A percentile compares a stretch with the other conserved stretches of the same genome.
phyloP scores from a whole-genome alignment of 2,888 invertebrate genomes.

The Therioaphis trifolii region DNA sequence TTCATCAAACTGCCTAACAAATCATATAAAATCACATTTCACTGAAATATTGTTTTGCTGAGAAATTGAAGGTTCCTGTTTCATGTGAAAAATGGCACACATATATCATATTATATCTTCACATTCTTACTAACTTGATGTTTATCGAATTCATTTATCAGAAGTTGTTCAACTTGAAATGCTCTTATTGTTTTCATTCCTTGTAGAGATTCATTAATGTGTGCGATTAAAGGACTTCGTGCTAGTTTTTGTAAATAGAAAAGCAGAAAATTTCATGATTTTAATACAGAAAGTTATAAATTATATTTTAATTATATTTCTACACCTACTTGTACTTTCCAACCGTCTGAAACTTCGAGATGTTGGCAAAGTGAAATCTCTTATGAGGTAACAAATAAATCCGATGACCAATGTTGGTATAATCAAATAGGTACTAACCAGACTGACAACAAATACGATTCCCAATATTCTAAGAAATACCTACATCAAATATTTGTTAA shows the following conservation, averaged over 20 bases:
- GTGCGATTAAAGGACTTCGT: conserved; percentile 95
- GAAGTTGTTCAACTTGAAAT: conserved; percentile 82
- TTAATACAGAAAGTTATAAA: background rate
- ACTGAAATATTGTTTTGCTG: too few species aligned
- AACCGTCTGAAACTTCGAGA: conserved; percentile 84
- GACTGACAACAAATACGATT: conserved; percentile 78
- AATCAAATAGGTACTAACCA: conserved; percentile 80
- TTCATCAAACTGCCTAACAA: too few species aligned
- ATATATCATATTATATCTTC: too few species aligned
- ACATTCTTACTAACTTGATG: conserved; percentile 73
- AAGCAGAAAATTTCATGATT: too few species aligned
- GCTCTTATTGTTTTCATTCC: conserved; percentile 93
- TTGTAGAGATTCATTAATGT: conserved; percentile 87
- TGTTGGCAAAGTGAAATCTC: conserved; percentile 82
- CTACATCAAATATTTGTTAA: conserved; percentile 66
- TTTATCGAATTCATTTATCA: conserved; percentile 83
- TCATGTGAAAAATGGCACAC: too few species aligned
- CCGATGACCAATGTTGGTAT: conserved; percentile 79
- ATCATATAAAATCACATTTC: too few species aligned
- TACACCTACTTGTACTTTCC: conserved; percentile 82
- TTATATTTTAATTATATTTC: conserved; percentile 65
- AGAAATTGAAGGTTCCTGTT: too few species aligned
- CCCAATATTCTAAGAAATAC: conserved; percentile 75
- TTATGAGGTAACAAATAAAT: conserved; percentile 79
- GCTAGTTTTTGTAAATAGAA: conserved; percentile 73